Base-by-base conservation (phyloP, 64 coral and sea anemone species). In the Orbicella faveolata region DNA sequence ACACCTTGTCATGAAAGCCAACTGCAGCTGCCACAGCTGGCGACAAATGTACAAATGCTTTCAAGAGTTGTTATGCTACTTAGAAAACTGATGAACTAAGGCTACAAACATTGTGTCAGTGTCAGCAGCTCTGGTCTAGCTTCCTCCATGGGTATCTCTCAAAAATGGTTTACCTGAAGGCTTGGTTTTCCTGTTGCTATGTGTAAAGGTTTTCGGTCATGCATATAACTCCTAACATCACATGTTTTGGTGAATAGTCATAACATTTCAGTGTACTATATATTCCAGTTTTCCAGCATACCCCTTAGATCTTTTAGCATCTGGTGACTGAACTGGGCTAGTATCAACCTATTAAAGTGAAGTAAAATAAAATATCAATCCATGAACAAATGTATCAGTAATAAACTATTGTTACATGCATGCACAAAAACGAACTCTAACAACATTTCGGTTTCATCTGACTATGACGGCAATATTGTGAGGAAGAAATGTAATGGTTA, bases 291-390 rank as follows among this genome's bases (percentile, higher is more conserved):
- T 78, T 53, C 76, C 8, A 57, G 76, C 76, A 25, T 79, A 79
- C 77, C 52, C 52, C 77, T 79, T 79, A 25, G 18, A 44, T 54
- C 77, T 79, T 55, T 79, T 79, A 79, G 77, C 77, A 79, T 59
- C 77, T 79, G 77, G 77, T 79, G 77, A 79, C 77, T 54, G 77
- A 54, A 79, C 77, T 55, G 77, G 44, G 51, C 44, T 79, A 21
- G 48, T 79, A 23, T 79, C 77, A 79, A 79, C 77, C 44, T 79
- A 54, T 79, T 23, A 79, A 79, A 12, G 36, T 79, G 54, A 79
- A 12, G 36, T 79, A 18, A 79, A 57, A 57, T 53, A 57, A 55
- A 44, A 54, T 67, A 79, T 54, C 77, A 55, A 79, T 55, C 77
- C 77, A 79, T 79, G 44, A 79, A 79, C 44, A 79, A 79, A 79